Evolutionary conservation across 2,888 invertebrate species (phyloP).

Genomic region (Ceramica pisi): DNA sequence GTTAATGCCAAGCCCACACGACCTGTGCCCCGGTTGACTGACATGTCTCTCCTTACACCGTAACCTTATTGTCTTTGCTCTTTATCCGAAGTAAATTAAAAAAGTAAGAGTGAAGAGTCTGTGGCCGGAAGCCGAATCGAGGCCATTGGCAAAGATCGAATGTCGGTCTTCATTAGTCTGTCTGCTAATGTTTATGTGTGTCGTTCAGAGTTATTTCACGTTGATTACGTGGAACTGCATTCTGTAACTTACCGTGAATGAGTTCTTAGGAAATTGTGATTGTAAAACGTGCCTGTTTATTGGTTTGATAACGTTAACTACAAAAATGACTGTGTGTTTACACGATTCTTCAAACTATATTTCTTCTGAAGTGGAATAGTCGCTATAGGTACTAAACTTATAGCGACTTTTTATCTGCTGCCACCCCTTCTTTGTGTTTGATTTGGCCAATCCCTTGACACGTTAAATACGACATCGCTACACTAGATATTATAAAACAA

Average conservation of each 20-base stretch:
- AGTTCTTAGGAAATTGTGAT: conserved; percentile 38
- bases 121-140: conserved; percentile 74
- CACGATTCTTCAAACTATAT: neutral
- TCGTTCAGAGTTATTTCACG: conserved; percentile 34
- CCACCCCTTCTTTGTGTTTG: neutral
- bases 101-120: conserved; percentile 71
- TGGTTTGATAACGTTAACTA: conserved; percentile 43
- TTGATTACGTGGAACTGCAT: conserved; percentile 44
- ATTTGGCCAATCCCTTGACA: neutral
- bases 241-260: conserved; percentile 23
- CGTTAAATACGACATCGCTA: neutral
- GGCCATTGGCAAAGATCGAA: conserved; percentile 76
- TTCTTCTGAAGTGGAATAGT: conserved; percentile 4
- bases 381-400: no score
- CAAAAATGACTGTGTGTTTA: conserved; percentile 7
- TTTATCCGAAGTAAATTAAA: conserved; percentile 63
- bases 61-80: conserved; percentile 72
- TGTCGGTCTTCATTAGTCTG: conserved; percentile 49
- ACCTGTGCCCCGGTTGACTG: conserved; percentile 82
- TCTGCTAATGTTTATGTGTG: conserved; percentile 46
- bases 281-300: conserved; percentile 29
- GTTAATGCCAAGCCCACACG: conserved; percentile 89
- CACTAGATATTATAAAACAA: no score
- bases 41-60: conserved; percentile 76
- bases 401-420: neutral